These are phyloP conservation scores for Acronicta alni DNA, from an alignment of 2,888 invertebrate species.

Conservation along the genomic window DNA sequence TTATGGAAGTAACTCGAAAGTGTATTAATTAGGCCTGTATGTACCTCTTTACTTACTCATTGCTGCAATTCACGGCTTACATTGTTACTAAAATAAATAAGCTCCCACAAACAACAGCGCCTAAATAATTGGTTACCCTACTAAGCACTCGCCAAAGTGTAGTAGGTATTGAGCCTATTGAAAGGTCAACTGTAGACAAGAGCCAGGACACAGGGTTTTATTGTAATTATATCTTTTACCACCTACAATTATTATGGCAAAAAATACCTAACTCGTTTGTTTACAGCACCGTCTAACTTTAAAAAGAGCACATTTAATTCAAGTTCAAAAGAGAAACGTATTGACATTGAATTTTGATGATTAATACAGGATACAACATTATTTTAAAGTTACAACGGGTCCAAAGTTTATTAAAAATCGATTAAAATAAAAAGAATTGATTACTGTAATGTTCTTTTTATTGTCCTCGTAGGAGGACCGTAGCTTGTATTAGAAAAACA, in stretches of 20 bases:
- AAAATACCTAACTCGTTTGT: not conserved
- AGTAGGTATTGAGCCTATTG: no score
- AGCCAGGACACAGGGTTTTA: slow-evolving; percentile 1
- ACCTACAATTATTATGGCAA: not conserved
- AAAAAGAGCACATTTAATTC: slow-evolving; percentile 16
- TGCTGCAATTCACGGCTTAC: slow-evolving; percentile 18
- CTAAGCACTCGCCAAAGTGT: no score
- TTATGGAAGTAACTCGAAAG: slow-evolving; percentile 42
- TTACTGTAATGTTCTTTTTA: no score
- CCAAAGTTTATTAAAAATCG: no score
- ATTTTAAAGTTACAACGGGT: slow-evolving; percentile 18
- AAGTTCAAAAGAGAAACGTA: slow-evolving; percentile 44
- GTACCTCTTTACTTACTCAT: slow-evolving; percentile 28
- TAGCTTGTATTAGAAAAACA: no score
- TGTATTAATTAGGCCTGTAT: slow-evolving; percentile 35
- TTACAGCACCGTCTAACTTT: not conserved
- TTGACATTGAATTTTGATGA: slow-evolving; percentile 51
- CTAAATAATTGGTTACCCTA: no score
- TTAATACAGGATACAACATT: slow-evolving; percentile 52
- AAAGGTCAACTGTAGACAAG: not conserved
- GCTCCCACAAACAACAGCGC: no score
- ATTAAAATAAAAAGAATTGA: no score
- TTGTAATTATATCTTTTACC: not conserved
- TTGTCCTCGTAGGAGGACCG: no score
- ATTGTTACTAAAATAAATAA: no score